Evolutionary conservation across 2,113 vertebrate genomes (phyloP), one percentile per base, ranked within the genome.

Genomic region (Oceanodroma tethys): DNA sequence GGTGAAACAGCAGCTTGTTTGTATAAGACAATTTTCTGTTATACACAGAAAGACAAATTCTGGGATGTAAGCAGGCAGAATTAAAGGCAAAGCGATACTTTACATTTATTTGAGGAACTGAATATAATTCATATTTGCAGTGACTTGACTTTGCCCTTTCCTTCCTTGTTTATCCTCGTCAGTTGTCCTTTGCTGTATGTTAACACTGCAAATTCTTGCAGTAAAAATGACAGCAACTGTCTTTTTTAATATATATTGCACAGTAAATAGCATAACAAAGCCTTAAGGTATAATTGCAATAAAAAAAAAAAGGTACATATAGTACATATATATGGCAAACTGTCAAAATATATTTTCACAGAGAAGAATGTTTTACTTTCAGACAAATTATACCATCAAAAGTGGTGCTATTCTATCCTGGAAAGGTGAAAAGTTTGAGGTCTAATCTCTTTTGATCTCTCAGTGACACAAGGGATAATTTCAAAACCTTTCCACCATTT

Each of bases 191-290:
- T 91, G 71, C 21, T 85, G 19, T 70, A 87, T 19, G 48, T 81
- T 91, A 95, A 81, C 70, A 88, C 36, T 63, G 27, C 11, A 85
- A 95, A 72, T 85, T 91, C 58, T 82, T 83, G 74, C 38, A 80
- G 89, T 20, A 94, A 94, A 87, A 85, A 91, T 88, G 91, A 97
- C 78, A 95, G 73, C 73, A 60, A 75, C 84, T 97, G 81, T 95
- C 91, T 94, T 95, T 96, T 89, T 82, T 0, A 93, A 88, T 94
- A 94, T 50, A 52, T 73, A 66, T 70, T 75, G 40, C 45, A 85
- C 25, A 95, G 63, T 50, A 89, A 94, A 79, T 26, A 90, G 32
- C 45, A 76, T 72, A 93, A 88, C 74, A 91, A 89, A 95, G 83
- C 93, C 86, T 85, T 82, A 48, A 95, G 86, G 81, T 90, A 80